Conservation (phyloP, 2,797 vertebrate genomes). For the Clamator glandarius region DNA sequence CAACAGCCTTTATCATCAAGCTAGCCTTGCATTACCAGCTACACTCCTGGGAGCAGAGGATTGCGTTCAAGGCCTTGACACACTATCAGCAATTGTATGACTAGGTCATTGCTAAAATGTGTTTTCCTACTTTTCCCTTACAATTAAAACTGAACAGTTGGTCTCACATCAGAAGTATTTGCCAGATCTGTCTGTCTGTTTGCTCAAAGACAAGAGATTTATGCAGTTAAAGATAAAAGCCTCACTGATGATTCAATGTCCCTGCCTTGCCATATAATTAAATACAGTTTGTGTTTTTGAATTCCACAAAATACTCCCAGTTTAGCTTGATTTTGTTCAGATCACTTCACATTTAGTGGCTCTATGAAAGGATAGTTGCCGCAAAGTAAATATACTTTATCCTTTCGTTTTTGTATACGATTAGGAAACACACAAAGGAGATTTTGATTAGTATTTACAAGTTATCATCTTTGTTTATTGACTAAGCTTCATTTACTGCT, state of each 20-base stretch:
- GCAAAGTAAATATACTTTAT: not conserved
- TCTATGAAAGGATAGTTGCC: not conserved
- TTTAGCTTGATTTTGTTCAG: not conserved
- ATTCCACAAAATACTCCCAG: not conserved
- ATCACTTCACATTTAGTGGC: not conserved
- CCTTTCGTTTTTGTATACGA: not conserved
- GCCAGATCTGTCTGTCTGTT: not conserved
- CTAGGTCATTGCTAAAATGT: not conserved
- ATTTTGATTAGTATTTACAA: not conserved
- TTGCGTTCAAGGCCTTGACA: not conserved
- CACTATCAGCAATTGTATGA: not conserved
- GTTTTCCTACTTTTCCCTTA: not conserved
- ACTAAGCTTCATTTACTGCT: not conserved
- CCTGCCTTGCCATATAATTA: not conserved
- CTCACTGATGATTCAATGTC: not conserved
- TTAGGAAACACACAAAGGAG: not conserved
- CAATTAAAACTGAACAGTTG: not conserved
- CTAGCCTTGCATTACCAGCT: not conserved
- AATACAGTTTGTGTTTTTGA: not conserved
- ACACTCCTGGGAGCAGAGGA: not conserved
- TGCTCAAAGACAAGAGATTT: not conserved
- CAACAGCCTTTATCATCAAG: not conserved
- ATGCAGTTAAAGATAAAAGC: not conserved
- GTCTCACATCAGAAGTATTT: not conserved
- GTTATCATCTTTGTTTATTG: not conserved